phyloP scores from a whole-genome alignment of 2,888 invertebrate genomes.

The Leptopterna dolabrata region DNA sequence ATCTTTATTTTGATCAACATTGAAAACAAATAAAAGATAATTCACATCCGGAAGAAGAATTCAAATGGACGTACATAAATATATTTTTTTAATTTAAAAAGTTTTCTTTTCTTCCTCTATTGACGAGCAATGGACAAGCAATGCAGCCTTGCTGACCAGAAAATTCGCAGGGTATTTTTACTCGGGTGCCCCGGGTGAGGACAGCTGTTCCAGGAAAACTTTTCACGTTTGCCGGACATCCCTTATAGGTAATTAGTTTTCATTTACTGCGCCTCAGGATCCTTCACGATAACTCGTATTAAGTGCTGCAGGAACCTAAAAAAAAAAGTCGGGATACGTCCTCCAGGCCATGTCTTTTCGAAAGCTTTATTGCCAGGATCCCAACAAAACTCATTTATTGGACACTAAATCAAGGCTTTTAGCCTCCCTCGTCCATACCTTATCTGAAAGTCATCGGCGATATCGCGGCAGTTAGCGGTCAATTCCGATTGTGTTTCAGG shows the following conservation, averaged over 20 bases:
- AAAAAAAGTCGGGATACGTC: background rate
- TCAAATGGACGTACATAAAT: too few relatives aligned
- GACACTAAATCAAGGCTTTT: constrained; percentile 45
- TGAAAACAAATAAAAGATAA: too few relatives aligned
- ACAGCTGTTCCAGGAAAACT: background rate
- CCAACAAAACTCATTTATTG: constrained; percentile 51
- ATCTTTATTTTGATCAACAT: too few relatives aligned
- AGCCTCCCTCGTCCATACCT: constrained; percentile 16
- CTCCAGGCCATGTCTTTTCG: constrained; percentile 26
- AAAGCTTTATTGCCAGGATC: constrained; percentile 47
- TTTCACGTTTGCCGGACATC: background rate
- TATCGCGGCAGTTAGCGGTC: constrained; percentile 39
- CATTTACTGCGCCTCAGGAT: background rate
- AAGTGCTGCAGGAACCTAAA: background rate
- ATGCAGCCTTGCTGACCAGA: too few relatives aligned
- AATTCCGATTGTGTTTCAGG: constrained; percentile 39
- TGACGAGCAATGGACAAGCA: too few relatives aligned
- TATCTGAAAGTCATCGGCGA: constrained; percentile 49
- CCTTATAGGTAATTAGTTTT: background rate
- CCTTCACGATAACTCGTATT: background rate
- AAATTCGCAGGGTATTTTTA: too few relatives aligned
- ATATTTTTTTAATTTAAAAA: too few relatives aligned
- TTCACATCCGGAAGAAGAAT: too few relatives aligned
- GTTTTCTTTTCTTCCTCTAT: too few relatives aligned
- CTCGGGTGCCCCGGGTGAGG: too few relatives aligned